Evolutionary conservation across 2,113 vertebrate genomes (phyloP).

Genomic region (Catharus bicknelli): DNA sequence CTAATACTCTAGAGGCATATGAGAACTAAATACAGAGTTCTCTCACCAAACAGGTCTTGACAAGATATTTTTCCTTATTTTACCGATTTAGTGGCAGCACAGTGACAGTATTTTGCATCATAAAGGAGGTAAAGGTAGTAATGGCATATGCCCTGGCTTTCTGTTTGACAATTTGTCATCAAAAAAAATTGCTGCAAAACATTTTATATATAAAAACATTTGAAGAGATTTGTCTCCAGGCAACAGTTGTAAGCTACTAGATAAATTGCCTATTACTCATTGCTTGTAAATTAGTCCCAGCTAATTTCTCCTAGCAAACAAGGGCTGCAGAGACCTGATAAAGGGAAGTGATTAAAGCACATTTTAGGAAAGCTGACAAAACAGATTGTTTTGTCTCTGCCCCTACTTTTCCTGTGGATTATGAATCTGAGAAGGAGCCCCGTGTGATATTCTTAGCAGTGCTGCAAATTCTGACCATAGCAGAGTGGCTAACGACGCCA

Average conservation of each 20-base stretch:
- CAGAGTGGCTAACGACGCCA: fast-evolving
- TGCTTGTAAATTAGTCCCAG: conserved; percentile 47
- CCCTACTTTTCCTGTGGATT: not conserved
- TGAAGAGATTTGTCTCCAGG: conserved; percentile 53
- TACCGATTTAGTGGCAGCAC: not conserved
- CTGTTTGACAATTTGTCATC: not conserved
- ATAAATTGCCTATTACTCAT: conserved; percentile 39
- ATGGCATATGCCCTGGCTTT: not conserved
- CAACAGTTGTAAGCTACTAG: conserved; percentile 52
- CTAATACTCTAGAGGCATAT: not conserved
- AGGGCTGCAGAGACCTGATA: conserved; percentile 50
- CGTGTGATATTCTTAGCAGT: not conserved
- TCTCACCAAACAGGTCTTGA: not conserved
- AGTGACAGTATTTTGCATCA: not conserved
- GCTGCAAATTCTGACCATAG: not conserved
- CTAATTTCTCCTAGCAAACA: conserved; percentile 45
- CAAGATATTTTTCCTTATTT: not conserved
- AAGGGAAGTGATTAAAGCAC: not conserved
- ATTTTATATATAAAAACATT: conserved; percentile 33
- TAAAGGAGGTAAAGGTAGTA: not conserved
- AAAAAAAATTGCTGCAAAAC: conserved; percentile 34
- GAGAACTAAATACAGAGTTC: not conserved
- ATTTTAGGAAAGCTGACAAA: not conserved
- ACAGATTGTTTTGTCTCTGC: not conserved
- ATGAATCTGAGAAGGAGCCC: not conserved